Evolutionary conservation across 2,113 vertebrate genomes (phyloP).

Genomic region (Clarias batrachus): DNA sequence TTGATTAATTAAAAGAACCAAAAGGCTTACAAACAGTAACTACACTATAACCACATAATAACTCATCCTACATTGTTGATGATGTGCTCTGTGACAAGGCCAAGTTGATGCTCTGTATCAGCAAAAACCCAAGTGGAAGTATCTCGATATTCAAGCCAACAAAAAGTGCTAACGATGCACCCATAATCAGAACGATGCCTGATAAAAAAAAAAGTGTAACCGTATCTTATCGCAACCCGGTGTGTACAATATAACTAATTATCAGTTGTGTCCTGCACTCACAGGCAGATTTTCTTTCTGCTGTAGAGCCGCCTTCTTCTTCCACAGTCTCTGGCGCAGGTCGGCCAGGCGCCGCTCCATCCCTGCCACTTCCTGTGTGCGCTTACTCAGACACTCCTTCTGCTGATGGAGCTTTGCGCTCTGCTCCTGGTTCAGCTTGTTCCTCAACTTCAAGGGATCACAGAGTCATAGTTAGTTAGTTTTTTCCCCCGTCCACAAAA

Average conservation of each 20-base stretch:
- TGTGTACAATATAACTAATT: background rate
- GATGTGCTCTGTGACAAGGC: too few relatives aligned
- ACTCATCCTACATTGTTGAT: too few relatives aligned
- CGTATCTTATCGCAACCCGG: background rate
- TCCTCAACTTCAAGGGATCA: conserved; percentile 78
- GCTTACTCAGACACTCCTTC: conserved; percentile 86
- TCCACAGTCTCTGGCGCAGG: conserved; percentile 88
- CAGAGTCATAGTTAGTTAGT: background rate
- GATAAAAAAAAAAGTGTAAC: background rate
- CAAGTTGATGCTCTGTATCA: too few relatives aligned
- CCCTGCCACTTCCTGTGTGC: conserved; percentile 83
- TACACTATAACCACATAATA: too few relatives aligned
- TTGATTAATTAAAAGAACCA: background rate
- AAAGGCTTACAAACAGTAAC: background rate
- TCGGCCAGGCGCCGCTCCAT: conserved; percentile 90
- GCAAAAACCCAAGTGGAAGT: too few relatives aligned
- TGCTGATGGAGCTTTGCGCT: conserved; percentile 87
- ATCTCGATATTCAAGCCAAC: too few relatives aligned
- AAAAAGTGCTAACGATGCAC: too few relatives aligned
- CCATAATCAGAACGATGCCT: background rate
- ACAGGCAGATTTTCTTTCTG: conserved; percentile 88
- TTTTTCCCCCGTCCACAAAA: background rate
- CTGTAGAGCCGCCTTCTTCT: conserved; percentile 91
- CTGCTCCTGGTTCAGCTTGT: conserved; percentile 92
- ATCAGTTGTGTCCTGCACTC: conserved; percentile 54